phyloP scores from a whole-genome alignment of 2,113 vertebrate genomes.

The Thamnophis sirtalis region DNA sequence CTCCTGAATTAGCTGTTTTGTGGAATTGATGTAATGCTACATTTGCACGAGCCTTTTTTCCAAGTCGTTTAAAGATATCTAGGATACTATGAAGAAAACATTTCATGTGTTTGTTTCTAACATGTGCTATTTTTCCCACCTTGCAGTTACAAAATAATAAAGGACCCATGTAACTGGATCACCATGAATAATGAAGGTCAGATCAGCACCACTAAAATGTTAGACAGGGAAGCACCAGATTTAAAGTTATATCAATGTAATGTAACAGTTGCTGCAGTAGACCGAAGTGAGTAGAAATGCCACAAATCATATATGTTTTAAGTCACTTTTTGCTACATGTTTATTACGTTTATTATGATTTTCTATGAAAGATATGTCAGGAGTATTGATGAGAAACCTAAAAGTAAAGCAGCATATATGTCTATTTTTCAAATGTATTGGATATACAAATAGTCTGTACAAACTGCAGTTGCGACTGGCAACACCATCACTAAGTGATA shows the following conservation, averaged over 20 bases:
- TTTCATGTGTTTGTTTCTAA: conserved; percentile 3
- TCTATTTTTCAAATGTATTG: background rate
- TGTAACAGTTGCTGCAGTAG: conserved; percentile 67
- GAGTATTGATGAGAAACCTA: background rate
- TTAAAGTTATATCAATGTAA: conserved; percentile 73
- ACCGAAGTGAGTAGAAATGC: conserved; percentile 67
- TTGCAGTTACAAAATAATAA: conserved; percentile 77
- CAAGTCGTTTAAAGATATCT: background rate
- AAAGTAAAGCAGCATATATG: background rate
- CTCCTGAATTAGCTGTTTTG: background rate
- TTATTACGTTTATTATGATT: background rate
- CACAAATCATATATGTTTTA: background rate
- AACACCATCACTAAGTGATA: background rate
- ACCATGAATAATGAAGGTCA: conserved; percentile 72
- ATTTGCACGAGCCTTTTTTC: background rate
- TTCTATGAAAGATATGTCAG: background rate
- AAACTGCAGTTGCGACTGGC: background rate
- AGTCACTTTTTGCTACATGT: background rate
- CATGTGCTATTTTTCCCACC: conserved; percentile 7
- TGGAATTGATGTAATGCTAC: background rate
- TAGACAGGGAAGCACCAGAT: conserved; percentile 79
- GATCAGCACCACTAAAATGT: conserved; percentile 73
- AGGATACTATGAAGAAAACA: accelerated
- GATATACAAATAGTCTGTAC: background rate
- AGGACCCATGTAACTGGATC: conserved; percentile 79